Conservation (phyloP, 1,140 invertebrate species). For the Daktulosphaira vitifoliae region DNA sequence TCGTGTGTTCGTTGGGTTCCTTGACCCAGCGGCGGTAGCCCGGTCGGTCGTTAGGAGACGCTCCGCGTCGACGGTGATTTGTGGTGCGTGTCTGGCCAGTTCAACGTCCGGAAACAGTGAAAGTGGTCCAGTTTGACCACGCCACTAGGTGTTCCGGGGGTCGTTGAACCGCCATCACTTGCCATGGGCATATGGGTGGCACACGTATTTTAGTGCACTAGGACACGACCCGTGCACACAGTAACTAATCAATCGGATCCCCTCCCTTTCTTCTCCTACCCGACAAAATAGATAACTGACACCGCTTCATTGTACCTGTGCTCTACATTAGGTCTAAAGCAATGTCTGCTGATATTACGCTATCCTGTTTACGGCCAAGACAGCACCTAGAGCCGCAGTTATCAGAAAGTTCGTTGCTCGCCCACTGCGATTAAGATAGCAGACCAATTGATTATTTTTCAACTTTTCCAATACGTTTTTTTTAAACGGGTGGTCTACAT, state of each 20-base stretch:
- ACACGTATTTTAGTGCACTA: conserved; percentile 32
- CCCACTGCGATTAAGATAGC: no score
- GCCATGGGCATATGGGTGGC: background rate
- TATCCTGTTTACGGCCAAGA: no score
- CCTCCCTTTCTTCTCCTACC: no score
- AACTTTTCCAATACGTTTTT: no score
- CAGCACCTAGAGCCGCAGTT: no score
- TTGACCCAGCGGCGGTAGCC: conserved; percentile 26
- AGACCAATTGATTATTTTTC: no score
- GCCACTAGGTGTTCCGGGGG: conserved; percentile 27
- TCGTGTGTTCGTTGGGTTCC: background rate
- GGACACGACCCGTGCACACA: background rate
- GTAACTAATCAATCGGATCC: background rate
- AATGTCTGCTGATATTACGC: no score
- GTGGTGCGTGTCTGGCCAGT: conserved; percentile 4
- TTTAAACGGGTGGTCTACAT: no score
- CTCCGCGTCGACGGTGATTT: background rate
- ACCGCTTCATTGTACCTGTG: background rate
- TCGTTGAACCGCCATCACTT: conserved; percentile 6
- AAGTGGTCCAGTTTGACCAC: conserved; percentile 27
- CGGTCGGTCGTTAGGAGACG: conserved; percentile 21
- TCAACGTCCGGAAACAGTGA: conserved; percentile 33
- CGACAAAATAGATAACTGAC: no score
- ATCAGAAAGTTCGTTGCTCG: no score
- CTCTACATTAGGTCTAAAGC: no score